Percentiles rank a stretch among this genome's conserved stretches.
phyloP scores from a whole-genome alignment of 2,113 vertebrate genomes.

The Channa maculata region DNA sequence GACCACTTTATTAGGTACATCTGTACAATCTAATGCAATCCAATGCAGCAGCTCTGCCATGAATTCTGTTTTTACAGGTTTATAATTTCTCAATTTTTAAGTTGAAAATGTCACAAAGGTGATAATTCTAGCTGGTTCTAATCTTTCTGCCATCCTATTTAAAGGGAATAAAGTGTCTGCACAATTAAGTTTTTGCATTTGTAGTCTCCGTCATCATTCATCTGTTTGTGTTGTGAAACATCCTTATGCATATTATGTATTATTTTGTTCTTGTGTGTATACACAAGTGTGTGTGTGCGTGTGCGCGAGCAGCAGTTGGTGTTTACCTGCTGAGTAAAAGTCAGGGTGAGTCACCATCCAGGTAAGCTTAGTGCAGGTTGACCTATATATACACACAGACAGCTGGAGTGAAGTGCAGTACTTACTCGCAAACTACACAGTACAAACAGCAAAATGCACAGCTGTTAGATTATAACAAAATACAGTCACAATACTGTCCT shows the following conservation, averaged over 20 bases:
- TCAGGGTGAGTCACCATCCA: slow-evolving; percentile 53
- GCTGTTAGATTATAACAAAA: slow-evolving; percentile 26
- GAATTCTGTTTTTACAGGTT: too few species aligned
- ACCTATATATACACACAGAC: slow-evolving; percentile 64
- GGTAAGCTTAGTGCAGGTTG: slow-evolving; percentile 71
- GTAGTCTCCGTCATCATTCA: too few species aligned
- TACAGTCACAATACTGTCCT: slow-evolving; percentile 2
- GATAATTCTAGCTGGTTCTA: too few species aligned
- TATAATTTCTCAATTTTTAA: too few species aligned
- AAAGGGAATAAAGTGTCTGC: too few species aligned
- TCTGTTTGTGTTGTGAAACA: too few species aligned
- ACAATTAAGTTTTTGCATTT: too few species aligned
- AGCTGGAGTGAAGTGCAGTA: slow-evolving; percentile 44
- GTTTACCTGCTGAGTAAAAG: slow-evolving; percentile 59
- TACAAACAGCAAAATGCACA: slow-evolving; percentile 33
- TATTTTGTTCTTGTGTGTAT: neutral
- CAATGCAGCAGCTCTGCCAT: too few species aligned
- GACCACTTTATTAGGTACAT: neutral
- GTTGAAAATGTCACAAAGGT: too few species aligned
- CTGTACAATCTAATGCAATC: too few species aligned
- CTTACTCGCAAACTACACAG: slow-evolving; percentile 19
- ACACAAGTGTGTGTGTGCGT: neutral
- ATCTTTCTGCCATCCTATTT: too few species aligned
- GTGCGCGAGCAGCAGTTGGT: slow-evolving; percentile 10
- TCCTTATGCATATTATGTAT: too few species aligned